Evolutionary conservation across 2,888 invertebrate genomes (phyloP), one percentile per base, ranked within the genome.

Genomic region (Drosophila tanythrix): DNA sequence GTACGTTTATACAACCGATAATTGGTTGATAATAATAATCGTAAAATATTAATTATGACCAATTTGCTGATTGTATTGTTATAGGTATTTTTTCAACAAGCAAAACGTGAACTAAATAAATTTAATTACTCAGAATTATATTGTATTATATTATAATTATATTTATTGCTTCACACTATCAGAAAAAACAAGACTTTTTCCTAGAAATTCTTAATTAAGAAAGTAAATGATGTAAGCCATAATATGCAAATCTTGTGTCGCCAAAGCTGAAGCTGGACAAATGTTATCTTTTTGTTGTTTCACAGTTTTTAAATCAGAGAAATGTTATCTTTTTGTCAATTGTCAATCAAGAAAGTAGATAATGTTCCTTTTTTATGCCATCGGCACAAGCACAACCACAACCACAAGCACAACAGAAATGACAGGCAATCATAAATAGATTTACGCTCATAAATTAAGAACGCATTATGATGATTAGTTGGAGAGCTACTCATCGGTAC

Each of bases 391-490:
- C 33, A 38, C 36, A 58, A 38, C 27, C 13, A 31, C 69, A 53
- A 36, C 6, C 33, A 38, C 36, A 58, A 38, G 21, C 13, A 31
- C 69, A 53, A 36, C 6, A 56, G 50, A 53, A 70, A 70, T 63
- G 75, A 60, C 56, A 43, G 10, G 43, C 60, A 53, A 69, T 43
- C 21, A 57, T 56, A 56, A 58, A 69, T 76, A 67, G 65, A 69
- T 59, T 50, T 27, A 55, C 35, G 64, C 55, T 52, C 61, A 59
- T 76, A 68, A 73, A 74, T 64, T 64, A 48, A 64, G 51, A 61
- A 67, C 50, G 53, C 74, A 70, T 66, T 77, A 66, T 74, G 62
- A 43, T 64, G 69, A 77, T 77, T 66, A 63, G 40, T 11, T 53
- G 46, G 66, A 53, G 43, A 65, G 62, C 68, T 72, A 40, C 43